These are phyloP conservation scores for Microctonus aethiopoides DNA, from an alignment of 2,888 invertebrate genomes.

Conservation along the genomic window DNA sequence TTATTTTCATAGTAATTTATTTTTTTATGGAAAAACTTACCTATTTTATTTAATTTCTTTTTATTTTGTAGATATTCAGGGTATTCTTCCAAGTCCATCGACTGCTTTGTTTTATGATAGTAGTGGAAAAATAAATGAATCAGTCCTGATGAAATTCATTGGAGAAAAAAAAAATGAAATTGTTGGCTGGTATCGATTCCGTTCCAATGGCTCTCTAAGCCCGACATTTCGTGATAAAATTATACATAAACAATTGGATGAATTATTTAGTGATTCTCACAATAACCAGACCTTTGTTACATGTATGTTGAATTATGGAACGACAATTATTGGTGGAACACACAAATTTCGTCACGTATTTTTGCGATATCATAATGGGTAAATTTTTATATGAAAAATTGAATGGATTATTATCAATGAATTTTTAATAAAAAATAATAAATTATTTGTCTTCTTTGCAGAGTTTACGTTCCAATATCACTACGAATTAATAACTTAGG, in stretches of 20 bases:
- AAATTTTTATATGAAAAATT: conserved; percentile 40
- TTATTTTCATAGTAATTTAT: conserved; percentile 28
- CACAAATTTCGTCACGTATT: conserved; percentile 75
- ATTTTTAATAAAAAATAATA: not conserved
- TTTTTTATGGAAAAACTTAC: too few species aligned
- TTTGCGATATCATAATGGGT: conserved; percentile 70
- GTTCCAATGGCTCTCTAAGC: conserved; percentile 69
- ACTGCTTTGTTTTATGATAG: conserved; percentile 72
- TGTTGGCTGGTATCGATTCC: conserved; percentile 78
- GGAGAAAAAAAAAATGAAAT: conserved; percentile 70
- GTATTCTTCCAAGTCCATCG: conserved; percentile 72
- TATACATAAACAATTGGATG: conserved; percentile 73
- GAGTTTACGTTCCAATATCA: conserved; percentile 57
- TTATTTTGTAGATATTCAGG: conserved; percentile 69
- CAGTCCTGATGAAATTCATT: conserved; percentile 70
- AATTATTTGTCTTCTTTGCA: conserved; percentile 38
- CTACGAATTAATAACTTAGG: conserved; percentile 64
- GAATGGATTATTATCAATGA: not conserved
- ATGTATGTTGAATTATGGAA: conserved; percentile 72
- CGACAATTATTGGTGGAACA: conserved; percentile 70
- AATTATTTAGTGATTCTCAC: conserved; percentile 68
- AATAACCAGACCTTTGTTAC: conserved; percentile 73
- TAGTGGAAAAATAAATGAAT: conserved; percentile 71
- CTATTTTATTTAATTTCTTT: too few species aligned
- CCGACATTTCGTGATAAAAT: conserved; percentile 75